Evolutionary conservation across 2,888 invertebrate species (phyloP).

Genomic region (Zele albiditarsus): DNA sequence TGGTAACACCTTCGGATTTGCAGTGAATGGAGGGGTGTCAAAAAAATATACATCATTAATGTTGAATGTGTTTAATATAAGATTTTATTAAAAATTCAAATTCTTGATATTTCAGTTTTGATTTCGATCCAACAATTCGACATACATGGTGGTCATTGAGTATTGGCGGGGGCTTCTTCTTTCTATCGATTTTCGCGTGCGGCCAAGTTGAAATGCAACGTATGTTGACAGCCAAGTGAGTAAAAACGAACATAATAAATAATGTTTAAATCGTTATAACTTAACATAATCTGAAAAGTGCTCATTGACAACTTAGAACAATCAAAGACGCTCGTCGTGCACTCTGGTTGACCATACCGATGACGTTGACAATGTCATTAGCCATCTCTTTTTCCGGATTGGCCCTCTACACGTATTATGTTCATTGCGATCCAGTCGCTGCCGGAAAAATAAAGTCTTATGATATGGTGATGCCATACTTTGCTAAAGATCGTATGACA

Average conservation of each 20-base stretch:
- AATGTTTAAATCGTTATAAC: neutral
- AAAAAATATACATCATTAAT: too few relatives aligned
- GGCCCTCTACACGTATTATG: constrained; percentile 87
- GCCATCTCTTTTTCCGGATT: constrained; percentile 82
- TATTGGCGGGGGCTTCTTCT: constrained; percentile 84
- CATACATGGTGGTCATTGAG: constrained; percentile 87
- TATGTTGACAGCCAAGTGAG: constrained; percentile 80
- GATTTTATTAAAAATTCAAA: neutral
- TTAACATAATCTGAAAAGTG: too few relatives aligned
- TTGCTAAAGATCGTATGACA: constrained; percentile 80
- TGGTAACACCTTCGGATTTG: too few relatives aligned
- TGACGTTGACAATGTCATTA: constrained; percentile 81
- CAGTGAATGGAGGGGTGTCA: too few relatives aligned
- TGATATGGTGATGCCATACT: constrained; percentile 85
- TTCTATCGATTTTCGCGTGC: constrained; percentile 86
- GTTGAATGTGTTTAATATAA: neutral
- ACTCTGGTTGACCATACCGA: constrained; percentile 85
- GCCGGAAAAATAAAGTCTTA: constrained; percentile 78
- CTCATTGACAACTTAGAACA: constrained; percentile 54
- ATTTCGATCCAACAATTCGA: constrained; percentile 84
- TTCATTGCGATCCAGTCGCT: constrained; percentile 85
- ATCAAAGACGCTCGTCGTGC: constrained; percentile 81
- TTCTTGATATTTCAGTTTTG: constrained; percentile 76
- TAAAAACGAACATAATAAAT: constrained; percentile 7
- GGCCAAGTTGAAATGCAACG: constrained; percentile 90